phyloP scores from a whole-genome alignment of 1,140 invertebrate genomes.

The Ptiloglossa arizonensis region DNA sequence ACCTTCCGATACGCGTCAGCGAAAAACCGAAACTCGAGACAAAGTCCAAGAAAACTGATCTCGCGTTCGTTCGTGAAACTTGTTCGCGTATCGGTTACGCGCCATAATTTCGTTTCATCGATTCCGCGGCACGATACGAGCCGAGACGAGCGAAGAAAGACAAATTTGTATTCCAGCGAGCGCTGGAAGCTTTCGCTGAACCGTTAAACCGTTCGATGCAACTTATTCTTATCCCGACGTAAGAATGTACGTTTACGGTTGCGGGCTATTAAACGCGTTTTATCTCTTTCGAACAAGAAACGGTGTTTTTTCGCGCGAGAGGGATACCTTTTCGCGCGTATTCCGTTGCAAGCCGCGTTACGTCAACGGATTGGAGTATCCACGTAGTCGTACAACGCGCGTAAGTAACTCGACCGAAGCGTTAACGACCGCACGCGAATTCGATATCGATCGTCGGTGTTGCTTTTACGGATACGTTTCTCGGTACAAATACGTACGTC shows the following conservation, averaged over 20 bases:
- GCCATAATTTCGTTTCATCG: constrained; percentile 7
- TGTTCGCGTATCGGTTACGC: too few relatives aligned
- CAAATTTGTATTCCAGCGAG: constrained; percentile 1
- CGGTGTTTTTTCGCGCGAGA: not conserved
- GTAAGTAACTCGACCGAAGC: too few relatives aligned
- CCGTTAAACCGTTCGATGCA: not conserved
- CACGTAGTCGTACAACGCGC: too few relatives aligned
- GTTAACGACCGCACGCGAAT: not conserved
- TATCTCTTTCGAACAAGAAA: not conserved
- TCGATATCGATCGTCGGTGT: constrained; percentile 6
- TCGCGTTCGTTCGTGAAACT: too few relatives aligned
- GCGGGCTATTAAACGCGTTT: not conserved
- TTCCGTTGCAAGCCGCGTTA: too few relatives aligned
- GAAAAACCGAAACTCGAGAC: too few relatives aligned
- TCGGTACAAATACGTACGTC: constrained; percentile 5
- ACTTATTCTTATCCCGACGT: not conserved
- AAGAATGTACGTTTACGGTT: not conserved
- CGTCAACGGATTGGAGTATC: too few relatives aligned
- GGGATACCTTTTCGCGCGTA: too few relatives aligned
- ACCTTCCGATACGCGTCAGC: too few relatives aligned
- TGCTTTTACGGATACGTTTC: constrained; percentile 26
- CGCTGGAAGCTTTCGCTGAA: not conserved
- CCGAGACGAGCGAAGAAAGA: not conserved
- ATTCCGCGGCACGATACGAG: not conserved
- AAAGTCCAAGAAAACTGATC: too few relatives aligned